Evolutionary conservation across 2,113 vertebrate genomes (phyloP).

Genomic region (Ia io): DNA sequence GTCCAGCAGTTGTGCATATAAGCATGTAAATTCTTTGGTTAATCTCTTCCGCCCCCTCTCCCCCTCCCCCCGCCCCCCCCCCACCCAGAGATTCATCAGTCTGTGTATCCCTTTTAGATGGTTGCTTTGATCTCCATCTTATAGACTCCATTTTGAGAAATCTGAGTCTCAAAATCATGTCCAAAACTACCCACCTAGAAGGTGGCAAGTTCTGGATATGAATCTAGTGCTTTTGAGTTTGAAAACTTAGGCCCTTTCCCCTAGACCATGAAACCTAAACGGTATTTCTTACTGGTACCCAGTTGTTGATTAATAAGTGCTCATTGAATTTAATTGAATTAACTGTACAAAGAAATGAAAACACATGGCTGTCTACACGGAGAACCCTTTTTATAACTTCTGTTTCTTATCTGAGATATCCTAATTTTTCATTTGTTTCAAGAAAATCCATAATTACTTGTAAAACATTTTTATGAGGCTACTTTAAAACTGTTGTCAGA

Average conservation of each 20-base stretch:
- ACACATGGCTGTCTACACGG: not conserved
- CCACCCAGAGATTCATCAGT: too few species aligned
- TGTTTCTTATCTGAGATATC: not conserved
- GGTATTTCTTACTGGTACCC: not conserved
- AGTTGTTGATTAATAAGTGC: not conserved
- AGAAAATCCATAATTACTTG: not conserved
- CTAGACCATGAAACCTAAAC: not conserved
- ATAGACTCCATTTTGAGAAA: not conserved
- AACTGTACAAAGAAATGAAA: not conserved
- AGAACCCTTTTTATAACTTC: not conserved
- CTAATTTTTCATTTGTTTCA: conserved; percentile 15
- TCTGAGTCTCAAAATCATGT: not conserved
- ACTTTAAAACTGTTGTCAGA: not conserved
- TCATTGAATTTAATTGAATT: not conserved
- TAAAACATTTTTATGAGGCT: not conserved
- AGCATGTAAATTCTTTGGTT: too few species aligned
- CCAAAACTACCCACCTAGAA: not conserved
- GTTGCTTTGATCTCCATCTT: not conserved
- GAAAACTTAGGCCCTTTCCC: not conserved
- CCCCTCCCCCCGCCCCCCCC: too few species aligned
- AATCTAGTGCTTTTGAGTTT: not conserved
- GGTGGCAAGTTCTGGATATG: not conserved
- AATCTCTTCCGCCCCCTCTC: too few species aligned
- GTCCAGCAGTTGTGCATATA: too few species aligned
- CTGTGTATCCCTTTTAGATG: not conserved